Conservation (phyloP, 2,888 invertebrate genomes). For the Ferrisia virgata region DNA sequence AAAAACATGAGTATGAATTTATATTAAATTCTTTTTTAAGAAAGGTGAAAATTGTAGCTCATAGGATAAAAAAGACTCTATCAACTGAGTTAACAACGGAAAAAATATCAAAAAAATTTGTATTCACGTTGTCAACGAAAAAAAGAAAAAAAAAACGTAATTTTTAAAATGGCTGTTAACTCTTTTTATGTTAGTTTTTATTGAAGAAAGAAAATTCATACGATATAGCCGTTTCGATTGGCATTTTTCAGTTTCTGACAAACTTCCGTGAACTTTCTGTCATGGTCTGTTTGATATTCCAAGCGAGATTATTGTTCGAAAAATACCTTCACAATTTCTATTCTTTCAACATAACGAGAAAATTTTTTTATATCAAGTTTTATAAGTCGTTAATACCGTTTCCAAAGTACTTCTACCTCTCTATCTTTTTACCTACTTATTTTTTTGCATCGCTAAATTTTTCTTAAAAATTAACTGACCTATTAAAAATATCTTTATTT, state of each 20-base stretch:
- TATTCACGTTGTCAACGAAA: neutral
- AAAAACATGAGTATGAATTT: neutral
- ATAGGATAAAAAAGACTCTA: neutral
- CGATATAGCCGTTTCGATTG: neutral
- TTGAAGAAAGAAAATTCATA: neutral
- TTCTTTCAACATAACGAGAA: neutral
- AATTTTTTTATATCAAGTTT: neutral
- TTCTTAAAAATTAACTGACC: neutral
- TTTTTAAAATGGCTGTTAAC: neutral
- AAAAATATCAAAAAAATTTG: neutral
- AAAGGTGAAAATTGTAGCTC: neutral
- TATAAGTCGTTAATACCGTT: neutral
- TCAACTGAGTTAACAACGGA: neutral
- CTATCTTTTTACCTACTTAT: neutral
- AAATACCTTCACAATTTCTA: neutral
- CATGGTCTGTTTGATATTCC: constrained; percentile 15
- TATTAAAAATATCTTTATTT: neutral
- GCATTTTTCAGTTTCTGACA: neutral
- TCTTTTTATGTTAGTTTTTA: neutral
- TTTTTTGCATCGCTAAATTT: neutral
- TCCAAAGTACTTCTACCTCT: neutral
- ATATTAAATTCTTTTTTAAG: neutral
- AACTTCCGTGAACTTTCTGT: neutral
- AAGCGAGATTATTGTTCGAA: neutral
- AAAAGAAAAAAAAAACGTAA: neutral